Evolutionary conservation across 2,113 vertebrate species (phyloP).

Genomic region (Turdus rufiventris): DNA sequence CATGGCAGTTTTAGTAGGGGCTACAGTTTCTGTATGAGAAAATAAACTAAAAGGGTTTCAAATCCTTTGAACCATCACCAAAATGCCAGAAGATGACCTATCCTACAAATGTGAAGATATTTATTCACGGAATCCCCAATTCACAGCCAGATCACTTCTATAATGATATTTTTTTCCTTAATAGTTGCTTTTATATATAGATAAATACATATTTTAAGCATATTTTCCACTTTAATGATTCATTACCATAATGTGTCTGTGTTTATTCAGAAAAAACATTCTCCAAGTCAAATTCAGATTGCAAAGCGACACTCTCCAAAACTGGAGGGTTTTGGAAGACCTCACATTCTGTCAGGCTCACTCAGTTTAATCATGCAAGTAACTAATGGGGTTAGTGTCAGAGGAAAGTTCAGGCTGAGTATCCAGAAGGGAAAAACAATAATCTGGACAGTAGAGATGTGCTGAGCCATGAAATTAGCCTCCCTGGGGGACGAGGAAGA

Average conservation of each 20-base stretch:
- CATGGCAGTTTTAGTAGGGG: background rate
- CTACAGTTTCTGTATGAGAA: background rate
- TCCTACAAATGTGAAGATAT: background rate
- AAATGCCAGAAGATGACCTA: background rate
- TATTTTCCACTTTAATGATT: background rate
- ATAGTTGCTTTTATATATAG: background rate
- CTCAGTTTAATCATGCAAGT: conserved; percentile 29
- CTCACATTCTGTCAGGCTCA: conserved; percentile 1
- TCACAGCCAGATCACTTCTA: background rate
- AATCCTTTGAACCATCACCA: background rate
- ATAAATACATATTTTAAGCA: background rate
- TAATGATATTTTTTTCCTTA: background rate
- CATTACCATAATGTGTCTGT: background rate
- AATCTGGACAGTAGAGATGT: conserved; percentile 2
- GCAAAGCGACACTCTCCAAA: background rate
- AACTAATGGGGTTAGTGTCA: conserved; percentile 8
- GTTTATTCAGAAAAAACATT: background rate
- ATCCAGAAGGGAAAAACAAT: conserved; percentile 39
- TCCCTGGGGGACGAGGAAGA: background rate
- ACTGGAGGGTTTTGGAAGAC: background rate
- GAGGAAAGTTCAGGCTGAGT: conserved; percentile 19
- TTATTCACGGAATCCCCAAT: background rate
- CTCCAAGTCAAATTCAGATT: conserved; percentile 5
- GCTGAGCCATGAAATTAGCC: conserved; percentile 35
- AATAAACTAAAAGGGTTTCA: background rate